phyloP scores from a whole-genome alignment of 2,888 invertebrate species.

The Leptodirus hochenwartii region DNA sequence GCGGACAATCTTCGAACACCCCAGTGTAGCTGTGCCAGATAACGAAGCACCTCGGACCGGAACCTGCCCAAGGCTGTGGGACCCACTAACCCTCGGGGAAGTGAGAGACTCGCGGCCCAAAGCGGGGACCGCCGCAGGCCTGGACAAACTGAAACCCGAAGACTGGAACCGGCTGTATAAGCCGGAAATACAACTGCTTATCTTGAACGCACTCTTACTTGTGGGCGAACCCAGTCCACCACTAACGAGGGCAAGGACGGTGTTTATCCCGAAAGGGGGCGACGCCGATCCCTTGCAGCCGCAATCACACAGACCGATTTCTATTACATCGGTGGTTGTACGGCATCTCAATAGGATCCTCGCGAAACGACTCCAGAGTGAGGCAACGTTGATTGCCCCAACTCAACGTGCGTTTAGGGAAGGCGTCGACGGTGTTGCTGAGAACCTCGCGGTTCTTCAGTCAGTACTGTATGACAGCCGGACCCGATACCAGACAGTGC shows the following conservation, averaged over 20 bases:
- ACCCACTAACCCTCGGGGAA: too few species aligned
- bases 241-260: constrained; percentile 12
- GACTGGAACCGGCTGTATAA: too few species aligned
- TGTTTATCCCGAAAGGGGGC: constrained; percentile 16
- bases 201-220: too few species aligned
- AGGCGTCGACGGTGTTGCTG: constrained; percentile 17
- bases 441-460: constrained; percentile 12
- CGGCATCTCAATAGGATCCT: constrained; percentile 16
- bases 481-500: background rate
- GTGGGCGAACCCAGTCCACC: too few species aligned
- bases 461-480: background rate
- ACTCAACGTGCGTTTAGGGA: constrained; percentile 13
- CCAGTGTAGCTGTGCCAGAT: too few species aligned
- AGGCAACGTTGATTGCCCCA: constrained; percentile 4
- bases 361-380: constrained; percentile 11
- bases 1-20: too few species aligned
- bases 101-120: too few species aligned
- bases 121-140: too few species aligned
- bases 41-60: too few species aligned
- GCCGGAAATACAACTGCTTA: too few species aligned
- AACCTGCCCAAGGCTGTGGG: too few species aligned
- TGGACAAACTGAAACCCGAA: too few species aligned
- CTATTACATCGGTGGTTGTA: constrained; percentile 15
- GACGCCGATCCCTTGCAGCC: constrained; percentile 15
- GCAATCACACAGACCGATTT: constrained; percentile 16